Evolutionary conservation across 2,888 invertebrate genomes (phyloP).

Genomic region (Anagyrus pseudococci): DNA sequence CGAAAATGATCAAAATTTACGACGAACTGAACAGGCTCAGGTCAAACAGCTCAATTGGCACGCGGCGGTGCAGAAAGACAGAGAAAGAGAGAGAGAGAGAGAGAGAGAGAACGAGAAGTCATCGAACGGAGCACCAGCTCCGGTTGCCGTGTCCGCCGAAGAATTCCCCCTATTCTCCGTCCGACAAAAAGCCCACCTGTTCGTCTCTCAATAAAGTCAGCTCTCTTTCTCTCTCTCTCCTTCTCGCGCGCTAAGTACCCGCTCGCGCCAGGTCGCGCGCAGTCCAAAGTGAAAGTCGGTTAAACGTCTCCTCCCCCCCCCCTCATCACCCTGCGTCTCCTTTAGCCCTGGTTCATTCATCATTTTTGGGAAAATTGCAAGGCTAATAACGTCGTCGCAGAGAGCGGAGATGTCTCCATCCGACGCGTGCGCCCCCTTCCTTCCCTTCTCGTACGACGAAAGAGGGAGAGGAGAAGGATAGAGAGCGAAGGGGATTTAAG

Average conservation of each 20-base stretch:
- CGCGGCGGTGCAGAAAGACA: too few relatives aligned
- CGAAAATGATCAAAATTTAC: conserved; percentile 8
- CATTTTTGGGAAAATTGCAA: conserved; percentile 17
- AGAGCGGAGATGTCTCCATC: conserved; percentile 11
- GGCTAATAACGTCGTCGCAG: conserved; percentile 9
- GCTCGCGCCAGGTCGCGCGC: neutral
- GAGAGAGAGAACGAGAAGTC: too few relatives aligned
- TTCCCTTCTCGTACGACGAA: neutral
- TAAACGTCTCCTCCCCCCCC: neutral
- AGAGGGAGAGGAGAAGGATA: too few relatives aligned
- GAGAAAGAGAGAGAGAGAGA: too few relatives aligned
- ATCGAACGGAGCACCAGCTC: neutral
- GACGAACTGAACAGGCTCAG: neutral
- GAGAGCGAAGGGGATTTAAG: conserved; percentile 16
- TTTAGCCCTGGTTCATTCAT: conserved; percentile 9
- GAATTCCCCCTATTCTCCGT: neutral
- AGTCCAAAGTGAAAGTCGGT: conserved; percentile 28
- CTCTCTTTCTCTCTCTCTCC: neutral
- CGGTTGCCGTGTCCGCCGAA: neutral
- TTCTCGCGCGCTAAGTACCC: conserved; percentile 11
- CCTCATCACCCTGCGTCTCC: neutral
- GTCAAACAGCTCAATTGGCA: conserved; percentile 7
- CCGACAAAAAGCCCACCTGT: conserved; percentile 36
- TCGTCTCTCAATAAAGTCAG: conserved; percentile 16
- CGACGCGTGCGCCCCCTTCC: neutral